Base-by-base conservation (phyloP, 2,797 vertebrate genomes). In the Anisognathus igniventris region DNA sequence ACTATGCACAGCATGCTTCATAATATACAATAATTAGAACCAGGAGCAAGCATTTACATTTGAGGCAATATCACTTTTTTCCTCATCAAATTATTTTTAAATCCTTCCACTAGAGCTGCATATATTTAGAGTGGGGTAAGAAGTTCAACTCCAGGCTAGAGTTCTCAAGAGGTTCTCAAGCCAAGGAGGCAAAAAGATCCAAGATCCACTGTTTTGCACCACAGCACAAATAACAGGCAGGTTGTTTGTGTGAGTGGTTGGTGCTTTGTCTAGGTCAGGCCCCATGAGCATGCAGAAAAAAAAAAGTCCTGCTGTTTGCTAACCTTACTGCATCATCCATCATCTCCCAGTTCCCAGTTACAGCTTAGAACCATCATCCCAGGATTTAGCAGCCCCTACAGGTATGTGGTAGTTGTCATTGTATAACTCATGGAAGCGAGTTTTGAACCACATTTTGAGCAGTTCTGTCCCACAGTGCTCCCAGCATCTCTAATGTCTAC, bases 111-210 rank as follows among this genome's bases (percentile, higher is more conserved):
- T 73, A 48, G 40, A 87, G 72, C 10, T 60, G 65, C 8, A 40
- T 40, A 7, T 71, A 44, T 40, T 73, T 58, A 54, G 30, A 70
- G 27, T 9, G 7, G 11, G 7, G 6, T 68, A 68, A 68, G 64
- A 76, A 65, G 17, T 39, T 62, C 15, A 35, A 10, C n/a, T 70
- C 23, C 71, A 82, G 17, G 57, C 14, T 66, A 82, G 42, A 89
- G 6, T 48, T 89, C 45, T 86, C 60, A 90, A 86, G 72, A 88
- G 33, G 16, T 42, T 91, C 85, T 77, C 65, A 79, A 88, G 47
- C n/a, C 53, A 81, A 83, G 44, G 21, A 67, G 22, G n/a, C 15
- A 88, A 64, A 35, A 74, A 72, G 9, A 37, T 71, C 50, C 47
- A 88, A 72, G 42, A 71, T 54, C 16, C 16, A 61, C 45, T 50